A percentile compares a stretch with the other conserved stretches of the same genome.
Evolutionary conservation across 2,888 invertebrate species (phyloP).

Genomic region (Dioctria linearis): DNA sequence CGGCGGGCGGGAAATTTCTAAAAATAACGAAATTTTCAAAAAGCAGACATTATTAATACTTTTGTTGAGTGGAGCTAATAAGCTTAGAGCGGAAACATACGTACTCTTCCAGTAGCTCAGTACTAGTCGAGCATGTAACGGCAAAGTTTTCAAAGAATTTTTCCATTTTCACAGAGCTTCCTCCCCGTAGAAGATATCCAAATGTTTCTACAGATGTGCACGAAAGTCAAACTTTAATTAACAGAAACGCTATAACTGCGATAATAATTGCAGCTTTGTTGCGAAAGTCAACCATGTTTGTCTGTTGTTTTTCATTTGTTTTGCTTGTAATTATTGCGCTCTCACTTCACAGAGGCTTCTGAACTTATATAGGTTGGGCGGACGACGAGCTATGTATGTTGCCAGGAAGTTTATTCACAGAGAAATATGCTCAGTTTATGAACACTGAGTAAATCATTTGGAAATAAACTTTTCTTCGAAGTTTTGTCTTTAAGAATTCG

Average conservation of each 20-base stretch:
- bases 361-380: background rate
- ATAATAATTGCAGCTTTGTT: conserved; percentile 29
- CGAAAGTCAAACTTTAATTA: conserved; percentile 48
- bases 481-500: conserved; percentile 11
- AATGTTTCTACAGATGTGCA: conserved; percentile 29
- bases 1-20: background rate
- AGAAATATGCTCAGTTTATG: background rate
- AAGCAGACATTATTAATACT: conserved; percentile 1
- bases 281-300: conserved; percentile 6
- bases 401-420: background rate
- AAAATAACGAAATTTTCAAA: conserved; percentile 25
- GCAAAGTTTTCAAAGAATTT: conserved; percentile 31
- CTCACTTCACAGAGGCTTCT: background rate
- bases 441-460: conserved; percentile 18
- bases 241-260: conserved; percentile 38
- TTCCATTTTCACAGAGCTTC: background rate
- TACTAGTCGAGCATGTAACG: background rate
- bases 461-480: conserved; percentile 11
- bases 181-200: conserved; percentile 4
- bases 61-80: conserved; percentile 18
- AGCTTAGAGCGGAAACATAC: conserved; percentile 22
- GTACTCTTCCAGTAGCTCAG: background rate
- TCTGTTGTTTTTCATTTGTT: conserved; percentile 5
- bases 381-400: background rate
- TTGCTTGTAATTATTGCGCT: conserved; percentile 31